Evolutionary conservation across 2,888 invertebrate genomes (phyloP).

Genomic region (Camptogramma bilineatum): DNA sequence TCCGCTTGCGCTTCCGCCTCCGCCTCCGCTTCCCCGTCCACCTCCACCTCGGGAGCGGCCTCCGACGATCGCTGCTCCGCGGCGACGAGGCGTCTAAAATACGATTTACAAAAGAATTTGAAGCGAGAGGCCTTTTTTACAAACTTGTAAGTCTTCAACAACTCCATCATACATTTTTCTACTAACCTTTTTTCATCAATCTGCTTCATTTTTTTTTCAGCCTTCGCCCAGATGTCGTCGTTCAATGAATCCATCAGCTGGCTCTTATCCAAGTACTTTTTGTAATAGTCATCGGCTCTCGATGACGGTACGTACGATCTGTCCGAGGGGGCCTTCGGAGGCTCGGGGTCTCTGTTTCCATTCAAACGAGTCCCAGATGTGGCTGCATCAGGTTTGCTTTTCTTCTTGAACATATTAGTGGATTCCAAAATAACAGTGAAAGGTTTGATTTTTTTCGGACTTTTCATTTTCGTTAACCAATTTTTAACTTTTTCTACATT

Average conservation of each 20-base stretch:
- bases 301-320: constrained; percentile 54
- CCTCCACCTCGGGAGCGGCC: too few relatives aligned
- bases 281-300: constrained; percentile 58
- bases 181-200: constrained; percentile 58
- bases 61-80: not conserved
- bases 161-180: not conserved
- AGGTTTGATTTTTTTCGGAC: constrained; percentile 27
- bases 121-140: too few relatives aligned
- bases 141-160: too few relatives aligned
- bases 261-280: constrained; percentile 53
- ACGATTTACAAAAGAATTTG: too few relatives aligned
- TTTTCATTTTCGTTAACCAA: constrained; percentile 24
- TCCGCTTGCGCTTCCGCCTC: too few relatives aligned
- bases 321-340: not conserved
- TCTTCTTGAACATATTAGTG: constrained; percentile 46
- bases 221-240: constrained; percentile 59
- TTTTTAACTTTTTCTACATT: constrained; percentile 19
- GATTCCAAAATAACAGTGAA: constrained; percentile 40
- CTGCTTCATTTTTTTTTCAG: constrained; percentile 58
- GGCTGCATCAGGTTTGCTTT: constrained; percentile 8
- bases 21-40: too few relatives aligned
- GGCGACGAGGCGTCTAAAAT: not conserved
- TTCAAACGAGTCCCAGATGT: not conserved
- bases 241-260: constrained; percentile 46
- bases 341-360: not conserved